Evolutionary conservation across 2,888 invertebrate genomes (phyloP).

Genomic region (Clusia tigrina): DNA sequence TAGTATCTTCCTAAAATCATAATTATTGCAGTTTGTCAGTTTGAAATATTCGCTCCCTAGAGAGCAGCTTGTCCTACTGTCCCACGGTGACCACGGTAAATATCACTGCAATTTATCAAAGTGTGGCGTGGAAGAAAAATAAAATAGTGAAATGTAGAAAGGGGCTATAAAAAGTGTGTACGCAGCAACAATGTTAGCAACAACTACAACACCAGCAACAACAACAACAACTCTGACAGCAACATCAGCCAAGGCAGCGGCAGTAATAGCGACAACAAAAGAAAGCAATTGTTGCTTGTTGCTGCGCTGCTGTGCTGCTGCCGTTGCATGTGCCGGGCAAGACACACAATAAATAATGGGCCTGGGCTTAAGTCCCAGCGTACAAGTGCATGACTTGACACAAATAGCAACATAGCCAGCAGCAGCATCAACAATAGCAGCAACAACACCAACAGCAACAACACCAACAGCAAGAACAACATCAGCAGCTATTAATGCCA

Average conservation of each 20-base stretch:
- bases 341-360: constrained; percentile 5
- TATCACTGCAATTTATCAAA: neutral
- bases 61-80: neutral
- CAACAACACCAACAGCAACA: neutral
- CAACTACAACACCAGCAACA: neutral
- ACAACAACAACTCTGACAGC: neutral
- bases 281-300: constrained; percentile 4
- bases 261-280: neutral
- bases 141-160: constrained; percentile 3
- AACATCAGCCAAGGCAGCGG: too few relatives aligned
- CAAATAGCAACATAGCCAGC: neutral
- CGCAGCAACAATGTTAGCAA: neutral
- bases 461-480: neutral
- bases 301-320: too few relatives aligned
- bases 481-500: neutral
- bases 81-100: neutral
- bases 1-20: too few relatives aligned
- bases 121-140: neutral
- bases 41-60: too few relatives aligned
- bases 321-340: too few relatives aligned
- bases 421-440: neutral
- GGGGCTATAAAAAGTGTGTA: too few relatives aligned
- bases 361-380: constrained; percentile 3
- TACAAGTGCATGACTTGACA: too few relatives aligned
- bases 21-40: too few relatives aligned